A percentile compares a stretch with the other conserved stretches of the same genome.
phyloP scores from a whole-genome alignment of 1,140 invertebrate genomes.

The Nephotettix cincticeps region DNA sequence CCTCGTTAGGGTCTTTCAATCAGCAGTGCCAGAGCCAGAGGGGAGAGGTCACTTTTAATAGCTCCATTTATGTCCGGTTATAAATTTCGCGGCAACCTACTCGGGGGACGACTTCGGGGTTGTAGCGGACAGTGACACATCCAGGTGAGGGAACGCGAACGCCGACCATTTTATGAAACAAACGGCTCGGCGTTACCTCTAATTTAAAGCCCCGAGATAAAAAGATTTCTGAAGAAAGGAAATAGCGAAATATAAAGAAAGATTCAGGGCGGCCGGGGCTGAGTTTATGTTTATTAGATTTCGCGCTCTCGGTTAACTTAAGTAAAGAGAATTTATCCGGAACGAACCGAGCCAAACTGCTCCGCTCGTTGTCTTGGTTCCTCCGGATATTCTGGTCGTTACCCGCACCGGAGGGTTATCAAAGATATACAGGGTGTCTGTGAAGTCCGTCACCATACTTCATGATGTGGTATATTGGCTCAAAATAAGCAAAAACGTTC shows the following conservation, averaged over 20 bases:
- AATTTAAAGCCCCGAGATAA: slow-evolving; percentile 18
- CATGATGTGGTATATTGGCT: too few species aligned
- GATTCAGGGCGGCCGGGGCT: neutral
- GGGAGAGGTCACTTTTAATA: slow-evolving; percentile 30
- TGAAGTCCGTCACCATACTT: too few species aligned
- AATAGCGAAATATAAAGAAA: slow-evolving; percentile 18
- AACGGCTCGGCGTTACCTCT: slow-evolving; percentile 9
- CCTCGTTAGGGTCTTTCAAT: slow-evolving; percentile 29
- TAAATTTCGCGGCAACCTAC: slow-evolving; percentile 29
- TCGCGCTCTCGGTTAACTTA: neutral
- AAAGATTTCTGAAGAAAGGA: slow-evolving; percentile 23
- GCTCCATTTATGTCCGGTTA: slow-evolving; percentile 32
- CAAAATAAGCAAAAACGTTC: too few species aligned
- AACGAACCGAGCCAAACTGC: too few species aligned
- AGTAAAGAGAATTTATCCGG: slow-evolving; percentile 17
- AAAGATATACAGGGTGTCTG: too few species aligned
- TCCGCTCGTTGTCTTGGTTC: too few species aligned
- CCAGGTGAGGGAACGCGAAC: neutral
- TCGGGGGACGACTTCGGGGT: too few species aligned
- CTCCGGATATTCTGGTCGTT: too few species aligned
- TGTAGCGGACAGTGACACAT: slow-evolving; percentile 30
- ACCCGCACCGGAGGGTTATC: too few species aligned
- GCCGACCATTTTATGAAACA: slow-evolving; percentile 7
- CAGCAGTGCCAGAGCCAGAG: slow-evolving; percentile 26
- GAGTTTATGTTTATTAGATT: slow-evolving; percentile 22